Percentiles rank a stretch among this genome's conserved stretches.
These are phyloP conservation scores for Hyperoplus immaculatus DNA, from an alignment of 2,797 vertebrate species.

Conservation along the genomic window DNA sequence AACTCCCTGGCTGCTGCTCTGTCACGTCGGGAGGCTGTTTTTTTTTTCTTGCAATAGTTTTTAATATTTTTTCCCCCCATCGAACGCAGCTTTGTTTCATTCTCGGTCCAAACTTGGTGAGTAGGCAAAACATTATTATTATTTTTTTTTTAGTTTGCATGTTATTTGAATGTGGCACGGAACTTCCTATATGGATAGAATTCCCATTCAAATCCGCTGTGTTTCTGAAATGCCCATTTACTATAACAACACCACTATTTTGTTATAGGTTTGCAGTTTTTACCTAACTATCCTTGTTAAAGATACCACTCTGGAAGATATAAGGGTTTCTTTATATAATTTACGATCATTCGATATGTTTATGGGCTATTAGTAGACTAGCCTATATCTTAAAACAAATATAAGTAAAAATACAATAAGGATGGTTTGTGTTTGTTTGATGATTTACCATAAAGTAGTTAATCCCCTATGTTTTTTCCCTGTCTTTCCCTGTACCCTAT, in stretches of 20 bases:
- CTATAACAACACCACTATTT: not conserved
- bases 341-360: not conserved
- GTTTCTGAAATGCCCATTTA: not conserved
- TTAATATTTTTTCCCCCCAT: no score
- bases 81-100: not conserved
- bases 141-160: conserved; percentile 30
- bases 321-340: not conserved
- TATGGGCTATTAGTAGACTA: not conserved
- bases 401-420: no score
- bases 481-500: no score
- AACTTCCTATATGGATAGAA: not conserved
- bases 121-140: conserved; percentile 34
- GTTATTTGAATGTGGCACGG: conserved; percentile 24
- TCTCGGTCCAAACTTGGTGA: conserved; percentile 63
- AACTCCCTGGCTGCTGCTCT: conserved; percentile 33
- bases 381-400: no score
- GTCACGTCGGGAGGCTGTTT: conserved; percentile 46
- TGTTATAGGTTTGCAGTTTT: not conserved
- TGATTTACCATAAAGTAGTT: not conserved
- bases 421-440: not conserved
- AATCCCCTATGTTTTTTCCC: no score
- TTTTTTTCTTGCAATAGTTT: conserved; percentile 36
- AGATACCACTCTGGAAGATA: not conserved
- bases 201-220: not conserved
- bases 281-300: not conserved